Evolutionary conservation across 2,888 invertebrate species (phyloP), one percentile per base, ranked within the genome.

Genomic region (Ceriagrion tenellum): DNA sequence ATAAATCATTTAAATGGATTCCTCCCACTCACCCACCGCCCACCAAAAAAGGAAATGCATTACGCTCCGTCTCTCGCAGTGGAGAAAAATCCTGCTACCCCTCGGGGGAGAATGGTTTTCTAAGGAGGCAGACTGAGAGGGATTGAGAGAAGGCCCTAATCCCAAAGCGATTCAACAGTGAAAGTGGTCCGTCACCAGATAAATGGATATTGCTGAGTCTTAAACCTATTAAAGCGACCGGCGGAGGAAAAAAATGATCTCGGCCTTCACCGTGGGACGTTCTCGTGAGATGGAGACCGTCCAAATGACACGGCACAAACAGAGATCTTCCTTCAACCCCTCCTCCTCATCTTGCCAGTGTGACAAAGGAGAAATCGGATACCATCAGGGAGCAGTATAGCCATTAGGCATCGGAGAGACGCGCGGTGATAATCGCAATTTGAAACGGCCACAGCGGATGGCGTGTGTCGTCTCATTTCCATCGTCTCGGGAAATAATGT

Each of bases 221-320:
- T 47, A 47, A 47, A 35, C 30, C 81, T 81, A 81, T 81, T 81
- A 81, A 81, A 81, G 59, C 35, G 81, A 26, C 35, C 81, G 81
- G 35, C 69, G 69, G 4, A 26, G n/a, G 23, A 81, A 81, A 81
- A 81, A 81, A 35, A 81, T 81, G 30, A 35, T 35, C 30, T 35
- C 30, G 0, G 81, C 81, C 30, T 35, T 81, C 81, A 81, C 81
- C 35, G n/a, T 26, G 35, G 81, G 81, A 59, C 20, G 59, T 20
- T 10, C 18, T 26, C 10, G 30, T 18, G 35, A 81, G 81, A 81
- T 81, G 81, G 81, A 81, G 35, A 4, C 81, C 35, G 81, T 81
- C 81, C 81, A 81, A 81, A 81, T 81, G 81, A 81, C 81, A 81
- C 26, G 81, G 81, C 81, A 81, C 81, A 81, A 81, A 81, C 35